Percentiles rank a stretch among this genome's conserved stretches.
Conservation (phyloP, 2,113 vertebrate species). For the Felis catus region F.catus_Fca126_mat1.0 CM031415.1:82610001-82610500, state of each 20-base stretch:
- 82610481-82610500: conserved; percentile 9
- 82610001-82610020: background rate
- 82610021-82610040: background rate
- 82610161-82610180: conserved; percentile 1
- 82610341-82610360: background rate
- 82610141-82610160: background rate
- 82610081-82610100: conserved; percentile 27
- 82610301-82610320: background rate
- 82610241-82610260: conserved; percentile 45
- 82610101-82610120: background rate
- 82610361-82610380: background rate
- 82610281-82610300: background rate
- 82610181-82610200: conserved; percentile 48
- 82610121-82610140: conserved; percentile 48
- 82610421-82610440: background rate
- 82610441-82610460: background rate
- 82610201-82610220: conserved; percentile 40
- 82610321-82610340: background rate
- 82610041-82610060: background rate
- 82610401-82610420: background rate
- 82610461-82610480: background rate
- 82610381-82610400: background rate
- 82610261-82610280: background rate
- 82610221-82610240: background rate
- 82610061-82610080: background rate